Base-by-base conservation (phyloP, 2,888 invertebrate genomes). In the Nemurella pictetii region DNA sequence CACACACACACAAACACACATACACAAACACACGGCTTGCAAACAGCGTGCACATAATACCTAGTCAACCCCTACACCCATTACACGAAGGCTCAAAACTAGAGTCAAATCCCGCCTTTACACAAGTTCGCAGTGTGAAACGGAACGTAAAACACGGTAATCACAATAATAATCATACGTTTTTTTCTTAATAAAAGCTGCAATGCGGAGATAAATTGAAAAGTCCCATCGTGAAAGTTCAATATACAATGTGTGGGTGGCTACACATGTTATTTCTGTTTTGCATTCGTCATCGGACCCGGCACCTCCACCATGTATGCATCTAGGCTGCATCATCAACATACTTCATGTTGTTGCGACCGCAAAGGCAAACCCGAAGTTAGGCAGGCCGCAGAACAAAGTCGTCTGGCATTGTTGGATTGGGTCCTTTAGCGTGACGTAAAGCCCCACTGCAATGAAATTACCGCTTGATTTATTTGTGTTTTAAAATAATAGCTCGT, bases 41-140 rank as follows among this genome's bases (percentile, higher is more conserved):
- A 80, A 12, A 30, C 80, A n/a, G 80, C 80, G 80, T 81, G 80
- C 80, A 36, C 80, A 25, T 81, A 81, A 81, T 81, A n/a, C 80
- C 32, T 12, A 80, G 80, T 30, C 15, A 30, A 30, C 80, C 80
- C 80, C 20, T 20, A 4, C 26, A 74, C 35, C 35, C 35, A 35
- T 35, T 74, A 74, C 74, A 74, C 74, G 74, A 9, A 27, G 75
- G 75, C 75, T 75, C 0, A 75, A 27, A 75, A 74, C n/a, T 7
- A 9, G 75, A 75, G 75, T 25, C 25, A 75, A 75, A 25, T 25
- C 28, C 75, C 75, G 36, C 80, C 80, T 35, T 81, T 81, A 0
- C 20, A 81, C 80, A 36, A 4, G 32, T 28, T 1, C 35, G 9
- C 20, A 36, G 80, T 35, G 80, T 32, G 25, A 81, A 35, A 20